Conservation (phyloP, 1,140 invertebrate species). For the Diorhabda sublineata region DNA sequence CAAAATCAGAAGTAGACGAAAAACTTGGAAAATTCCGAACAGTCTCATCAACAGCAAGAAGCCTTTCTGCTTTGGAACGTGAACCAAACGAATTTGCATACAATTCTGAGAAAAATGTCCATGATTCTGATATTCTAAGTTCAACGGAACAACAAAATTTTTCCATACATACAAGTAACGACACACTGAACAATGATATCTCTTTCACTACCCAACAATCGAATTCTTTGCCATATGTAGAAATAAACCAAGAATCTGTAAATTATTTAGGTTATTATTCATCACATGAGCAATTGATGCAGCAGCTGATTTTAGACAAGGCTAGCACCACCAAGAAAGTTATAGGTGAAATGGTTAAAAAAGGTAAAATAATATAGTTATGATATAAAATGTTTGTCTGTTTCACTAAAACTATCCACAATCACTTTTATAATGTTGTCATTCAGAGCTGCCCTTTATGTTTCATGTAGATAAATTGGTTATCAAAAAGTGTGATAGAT, state of each 20-base stretch:
- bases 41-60: slow-evolving; percentile 47
- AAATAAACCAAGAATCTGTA: slow-evolving; percentile 60
- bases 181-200: slow-evolving; percentile 18
- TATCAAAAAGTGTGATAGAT: neutral
- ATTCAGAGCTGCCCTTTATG: too few species aligned
- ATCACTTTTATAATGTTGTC: too few species aligned
- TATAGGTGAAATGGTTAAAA: slow-evolving; percentile 61
- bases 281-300: slow-evolving; percentile 69
- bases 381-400: too few species aligned
- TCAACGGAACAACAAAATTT: slow-evolving; percentile 27
- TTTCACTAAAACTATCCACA: too few species aligned
- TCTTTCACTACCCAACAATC: slow-evolving; percentile 15
- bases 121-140: slow-evolving; percentile 15
- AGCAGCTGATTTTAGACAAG: slow-evolving; percentile 62
- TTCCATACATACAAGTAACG: slow-evolving; percentile 21
- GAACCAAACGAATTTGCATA: slow-evolving; percentile 25
- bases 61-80: slow-evolving; percentile 22
- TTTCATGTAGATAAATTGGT: too few species aligned
- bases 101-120: slow-evolving; percentile 17
- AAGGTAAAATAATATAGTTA: slow-evolving; percentile 48
- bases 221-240: slow-evolving; percentile 26
- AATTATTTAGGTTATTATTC: slow-evolving; percentile 76
- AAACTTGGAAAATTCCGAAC: slow-evolving; percentile 62
- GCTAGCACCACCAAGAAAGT: slow-evolving; percentile 56
- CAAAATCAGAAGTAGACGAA: slow-evolving; percentile 60